These are phyloP conservation scores for Echinometra lucunter DNA, from an alignment of 53 echinoderm and acorn worm species.

Conservation along the genomic window DNA sequence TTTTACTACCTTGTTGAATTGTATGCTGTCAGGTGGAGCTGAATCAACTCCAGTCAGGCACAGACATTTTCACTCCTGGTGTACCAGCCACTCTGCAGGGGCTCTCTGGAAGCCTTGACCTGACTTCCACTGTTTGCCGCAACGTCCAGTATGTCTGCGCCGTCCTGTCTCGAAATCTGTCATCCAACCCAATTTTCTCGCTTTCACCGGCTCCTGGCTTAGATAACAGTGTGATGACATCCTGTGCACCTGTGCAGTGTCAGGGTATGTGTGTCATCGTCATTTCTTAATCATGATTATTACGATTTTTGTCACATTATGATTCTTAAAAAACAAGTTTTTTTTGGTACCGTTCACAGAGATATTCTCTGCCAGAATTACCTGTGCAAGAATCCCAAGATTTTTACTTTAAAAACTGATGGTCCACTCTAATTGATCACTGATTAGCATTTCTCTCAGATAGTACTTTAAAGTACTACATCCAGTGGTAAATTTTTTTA, in stretches of 20 bases:
- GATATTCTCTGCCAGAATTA: too few species aligned
- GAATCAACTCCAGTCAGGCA: constrained; percentile 59
- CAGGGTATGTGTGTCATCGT: constrained; percentile 68
- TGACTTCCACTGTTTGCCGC: constrained; percentile 20
- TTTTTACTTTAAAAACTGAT: too few species aligned
- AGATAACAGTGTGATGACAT: constrained; percentile 65
- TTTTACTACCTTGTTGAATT: too few species aligned
- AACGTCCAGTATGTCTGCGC: constrained; percentile 74
- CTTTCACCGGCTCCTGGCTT: constrained; percentile 66
- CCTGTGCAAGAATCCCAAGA: too few species aligned
- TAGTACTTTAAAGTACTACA: too few species aligned
- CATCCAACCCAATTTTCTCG: constrained; percentile 77
- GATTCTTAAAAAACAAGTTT: too few species aligned
- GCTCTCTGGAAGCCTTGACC: constrained; percentile 50
- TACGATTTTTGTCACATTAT: too few species aligned
- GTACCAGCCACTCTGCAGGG: constrained; percentile 56
- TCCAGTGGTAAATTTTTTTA: too few species aligned
- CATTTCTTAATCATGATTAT: neutral
- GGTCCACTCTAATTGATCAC: too few species aligned
- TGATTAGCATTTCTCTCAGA: too few species aligned
- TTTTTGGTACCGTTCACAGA: too few species aligned
- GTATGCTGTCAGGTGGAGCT: constrained; percentile 19
- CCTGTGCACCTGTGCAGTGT: constrained; percentile 78
- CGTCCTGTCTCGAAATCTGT: constrained; percentile 70
- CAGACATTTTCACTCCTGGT: constrained; percentile 41